A percentile compares a stretch with the other conserved stretches of the same genome.
Conservation (phyloP, 2,113 vertebrate species). For the Panthera uncia region DNA sequence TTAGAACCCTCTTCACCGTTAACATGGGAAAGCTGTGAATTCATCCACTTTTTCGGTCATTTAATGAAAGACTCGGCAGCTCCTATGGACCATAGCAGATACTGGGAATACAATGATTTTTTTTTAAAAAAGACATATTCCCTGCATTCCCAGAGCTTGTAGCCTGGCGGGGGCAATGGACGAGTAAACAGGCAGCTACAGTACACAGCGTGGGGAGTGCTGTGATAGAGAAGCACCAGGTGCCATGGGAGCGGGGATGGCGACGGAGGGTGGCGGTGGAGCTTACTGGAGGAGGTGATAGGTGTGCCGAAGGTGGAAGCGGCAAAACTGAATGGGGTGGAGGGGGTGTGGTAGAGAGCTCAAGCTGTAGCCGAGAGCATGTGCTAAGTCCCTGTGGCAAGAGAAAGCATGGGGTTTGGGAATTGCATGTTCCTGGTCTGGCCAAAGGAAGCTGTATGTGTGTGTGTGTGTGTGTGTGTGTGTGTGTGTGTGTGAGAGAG, state of each 20-base stretch:
- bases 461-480: neutral
- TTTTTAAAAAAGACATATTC: neutral
- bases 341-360: neutral
- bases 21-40: neutral
- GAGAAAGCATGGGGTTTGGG: neutral
- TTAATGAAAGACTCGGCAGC: neutral
- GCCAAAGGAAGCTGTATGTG: neutral
- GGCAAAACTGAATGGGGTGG: neutral
- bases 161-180: neutral
- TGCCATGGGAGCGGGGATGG: neutral
- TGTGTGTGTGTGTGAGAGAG: too few relatives aligned
- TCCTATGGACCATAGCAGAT: neutral
- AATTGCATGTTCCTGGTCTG: neutral
- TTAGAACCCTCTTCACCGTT: neutral
- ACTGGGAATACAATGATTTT: neutral
- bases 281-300: neutral
- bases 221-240: neutral
- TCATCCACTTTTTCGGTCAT: neutral
- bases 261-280: neutral
- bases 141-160: neutral
- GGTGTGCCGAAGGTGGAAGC: neutral
- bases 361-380: neutral
- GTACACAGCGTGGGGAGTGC: fast-evolving
- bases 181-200: neutral
- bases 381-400: neutral